These are phyloP conservation scores for Actinostola sp. DNA, from an alignment of 92 coral and sea anemone species.

Conservation along the genomic window DNA sequence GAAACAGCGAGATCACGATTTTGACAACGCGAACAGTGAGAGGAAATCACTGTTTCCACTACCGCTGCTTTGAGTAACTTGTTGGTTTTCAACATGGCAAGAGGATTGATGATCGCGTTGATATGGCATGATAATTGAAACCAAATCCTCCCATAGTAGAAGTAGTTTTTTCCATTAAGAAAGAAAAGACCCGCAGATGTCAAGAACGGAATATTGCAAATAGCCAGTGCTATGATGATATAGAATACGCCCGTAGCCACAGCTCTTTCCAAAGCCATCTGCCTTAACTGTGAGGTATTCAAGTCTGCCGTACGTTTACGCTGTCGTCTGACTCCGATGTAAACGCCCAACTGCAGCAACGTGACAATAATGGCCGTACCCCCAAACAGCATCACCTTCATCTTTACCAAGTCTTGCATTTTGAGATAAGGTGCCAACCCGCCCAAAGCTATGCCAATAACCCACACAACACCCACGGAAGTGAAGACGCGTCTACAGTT, in stretches of 20 bases:
- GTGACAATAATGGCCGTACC: background rate
- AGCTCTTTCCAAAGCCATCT: background rate
- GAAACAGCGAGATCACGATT: too few relatives aligned
- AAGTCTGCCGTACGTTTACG: background rate
- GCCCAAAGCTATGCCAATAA: background rate
- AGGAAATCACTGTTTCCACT: too few relatives aligned
- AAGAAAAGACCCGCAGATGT: background rate
- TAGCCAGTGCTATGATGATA: conserved; percentile 7
- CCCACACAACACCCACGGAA: conserved; percentile 8
- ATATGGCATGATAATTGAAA: conserved; percentile 1
- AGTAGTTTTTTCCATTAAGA: conserved; percentile 7
- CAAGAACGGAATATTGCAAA: conserved; percentile 13
- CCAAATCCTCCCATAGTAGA: conserved; percentile 2
- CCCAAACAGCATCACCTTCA: conserved; percentile 14
- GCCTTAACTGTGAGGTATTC: background rate
- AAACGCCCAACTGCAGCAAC: conserved; percentile 6
- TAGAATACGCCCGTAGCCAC: conserved; percentile 12
- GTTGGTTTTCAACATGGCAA: conserved; percentile 10
- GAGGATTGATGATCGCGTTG: conserved; percentile 12
- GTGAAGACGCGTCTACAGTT: background rate
- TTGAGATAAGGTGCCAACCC: background rate
- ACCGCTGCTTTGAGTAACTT: background rate
- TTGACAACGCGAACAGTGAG: too few relatives aligned
- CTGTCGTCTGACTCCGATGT: conserved; percentile 10
- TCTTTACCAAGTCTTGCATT: background rate